phyloP scores from a whole-genome alignment of 1,140 invertebrate genomes.

The Micrasema longulum region DNA sequence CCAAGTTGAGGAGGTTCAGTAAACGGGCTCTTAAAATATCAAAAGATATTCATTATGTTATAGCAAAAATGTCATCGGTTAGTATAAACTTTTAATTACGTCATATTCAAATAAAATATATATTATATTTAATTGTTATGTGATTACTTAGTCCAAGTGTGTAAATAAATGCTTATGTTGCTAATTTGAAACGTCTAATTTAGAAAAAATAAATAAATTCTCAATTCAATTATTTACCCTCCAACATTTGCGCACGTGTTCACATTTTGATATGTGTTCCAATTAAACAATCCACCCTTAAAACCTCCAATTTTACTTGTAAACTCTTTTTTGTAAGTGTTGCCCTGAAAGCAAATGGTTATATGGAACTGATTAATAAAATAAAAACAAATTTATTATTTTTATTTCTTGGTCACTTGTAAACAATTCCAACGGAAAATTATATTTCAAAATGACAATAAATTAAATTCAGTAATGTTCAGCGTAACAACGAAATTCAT shows the following conservation, averaged over 20 bases:
- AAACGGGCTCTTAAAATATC: constrained; percentile 59
- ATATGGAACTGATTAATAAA: background rate
- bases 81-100: background rate
- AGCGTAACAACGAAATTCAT: background rate
- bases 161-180: background rate
- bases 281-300: constrained; percentile 44
- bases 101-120: background rate
- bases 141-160: background rate
- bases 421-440: background rate
- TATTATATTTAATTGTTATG: background rate
- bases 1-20: constrained; percentile 66
- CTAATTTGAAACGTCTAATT: no score
- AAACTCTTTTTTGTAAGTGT: constrained; percentile 3
- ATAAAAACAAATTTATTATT: background rate
- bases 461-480: background rate
- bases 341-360: constrained; percentile 8
- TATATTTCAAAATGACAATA: background rate
- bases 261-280: constrained; percentile 28
- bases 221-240: no score
- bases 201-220: no score
- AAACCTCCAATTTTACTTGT: constrained; percentile 26
- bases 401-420: background rate
- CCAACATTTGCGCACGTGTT: constrained; percentile 35
- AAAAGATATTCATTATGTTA: background rate
- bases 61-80: background rate